Base-by-base conservation (phyloP, 2,888 invertebrate genomes). In the Rhingia rostrata region DNA sequence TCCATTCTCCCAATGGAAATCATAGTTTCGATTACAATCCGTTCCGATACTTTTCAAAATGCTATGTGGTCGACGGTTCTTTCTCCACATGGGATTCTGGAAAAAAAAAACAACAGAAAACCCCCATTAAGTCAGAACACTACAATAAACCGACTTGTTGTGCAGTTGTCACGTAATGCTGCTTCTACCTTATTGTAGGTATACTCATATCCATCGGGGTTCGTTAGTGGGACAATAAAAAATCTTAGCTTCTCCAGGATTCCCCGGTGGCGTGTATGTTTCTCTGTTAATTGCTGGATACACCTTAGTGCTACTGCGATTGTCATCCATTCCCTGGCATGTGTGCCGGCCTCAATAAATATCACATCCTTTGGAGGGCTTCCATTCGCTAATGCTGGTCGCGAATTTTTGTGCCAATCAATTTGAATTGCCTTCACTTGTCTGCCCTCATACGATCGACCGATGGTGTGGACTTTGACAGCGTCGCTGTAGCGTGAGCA, bases 201-300 rank as follows among this genome's bases (percentile, higher is more conserved):
- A 89, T 92, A 95, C 86, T 94, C 94, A 87, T 95, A 95, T 0
- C 95, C 95, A 89, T 96, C 95, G 30, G 95, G 95, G 90, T 96
- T 96, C 9, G 93, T 92, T 0, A 94, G 89, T 0, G 95, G 95
- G 69, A 95, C 88, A 43, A 95, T 92, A 86, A 94, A 93, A 93
- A 95, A 95, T 87, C 95, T 94, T 32, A 94, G 91, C 49, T 92
- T 91, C 5, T 93, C 91, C n/a, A 94, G 88, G 5, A 95, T 88
- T 58, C 88, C 89, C 39, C 90, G 90, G 63, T 91, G 89, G 4
- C 88, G 88, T 2, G 90, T 88, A 67, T 90, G 88, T 61, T 93
- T 92, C 66, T 93, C 93, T 5, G 94, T 93, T 74, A 95, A 89
- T 66, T 94, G 92, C 86, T 93, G 92, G 39, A 95, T 93, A 82